Evolutionary conservation across 2,113 vertebrate species (phyloP).

Genomic region (Ageneiosus marmoratus): DNA sequence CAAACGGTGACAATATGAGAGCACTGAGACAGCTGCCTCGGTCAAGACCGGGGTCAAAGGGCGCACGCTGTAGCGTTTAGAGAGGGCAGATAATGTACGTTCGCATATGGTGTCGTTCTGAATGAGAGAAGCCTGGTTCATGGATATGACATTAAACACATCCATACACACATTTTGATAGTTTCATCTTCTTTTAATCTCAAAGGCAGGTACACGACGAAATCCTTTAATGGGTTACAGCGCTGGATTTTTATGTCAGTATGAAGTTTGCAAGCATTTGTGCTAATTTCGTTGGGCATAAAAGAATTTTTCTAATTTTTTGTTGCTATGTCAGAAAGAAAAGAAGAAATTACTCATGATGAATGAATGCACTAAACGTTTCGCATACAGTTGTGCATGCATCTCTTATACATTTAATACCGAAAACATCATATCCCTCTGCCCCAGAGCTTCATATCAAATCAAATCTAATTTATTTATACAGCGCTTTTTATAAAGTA

Average conservation of each 20-base stretch:
- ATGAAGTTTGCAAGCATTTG: not conserved
- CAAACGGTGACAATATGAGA: constrained; percentile 37
- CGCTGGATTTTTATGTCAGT: not conserved
- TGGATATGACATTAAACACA: not conserved
- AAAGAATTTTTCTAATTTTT: not conserved
- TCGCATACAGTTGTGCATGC: no score
- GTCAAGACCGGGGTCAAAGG: not conserved
- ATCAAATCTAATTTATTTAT: no score
- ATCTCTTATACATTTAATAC: no score
- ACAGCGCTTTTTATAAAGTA: no score
- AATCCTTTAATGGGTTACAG: not conserved
- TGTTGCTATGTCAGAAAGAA: not conserved
- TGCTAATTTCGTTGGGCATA: not conserved
- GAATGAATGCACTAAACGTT: no score
- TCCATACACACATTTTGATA: not conserved
- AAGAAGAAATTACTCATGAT: not conserved
- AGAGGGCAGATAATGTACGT: not conserved
- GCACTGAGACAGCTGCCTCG: constrained; percentile 5
- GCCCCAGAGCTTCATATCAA: no score
- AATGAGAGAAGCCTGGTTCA: not conserved
- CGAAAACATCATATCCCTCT: no score
- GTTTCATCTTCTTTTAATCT: not conserved
- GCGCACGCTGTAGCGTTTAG: not conserved
- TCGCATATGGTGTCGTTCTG: not conserved
- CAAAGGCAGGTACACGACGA: not conserved